Base-by-base conservation (phyloP, 2,113 vertebrate species). In the Amblyopsis rosae region DNA sequence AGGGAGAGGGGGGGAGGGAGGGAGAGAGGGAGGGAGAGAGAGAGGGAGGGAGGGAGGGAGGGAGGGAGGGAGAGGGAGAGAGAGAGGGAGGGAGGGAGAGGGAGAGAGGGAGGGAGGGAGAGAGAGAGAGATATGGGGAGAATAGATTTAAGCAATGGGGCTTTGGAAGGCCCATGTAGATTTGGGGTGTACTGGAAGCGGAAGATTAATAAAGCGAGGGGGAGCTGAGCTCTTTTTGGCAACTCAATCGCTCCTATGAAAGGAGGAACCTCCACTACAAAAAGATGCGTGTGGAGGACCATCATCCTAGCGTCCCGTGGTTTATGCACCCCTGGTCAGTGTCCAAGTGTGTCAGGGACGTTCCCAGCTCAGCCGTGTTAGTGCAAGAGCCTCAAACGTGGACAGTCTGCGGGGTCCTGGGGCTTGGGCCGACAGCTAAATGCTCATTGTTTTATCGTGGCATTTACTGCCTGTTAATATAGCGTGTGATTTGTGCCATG, bases 141-240 rank as follows among this genome's bases (percentile, higher is more conserved):
- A 15, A 3, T 0, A n/a, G 50, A n/a, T 13, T 3, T 6, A 16
- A 32, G 63, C 3, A 26, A 6, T 1, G 17, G 17, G 3, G 70
- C 76, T 76, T 65, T 41, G 51, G 68, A 33, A 65, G 62, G 69
- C 59, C 63, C 64, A 69, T 53, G 79, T 75, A 75, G 74, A 81
- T 81, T 57, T 72, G 62, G 59, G 15, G 51, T 16, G 3, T 19
- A 69, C 75, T 41, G 26, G 33, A 26, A 26, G 66, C 46, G 76
- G 69, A 77, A 47, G 75, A 65, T 53, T 78, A 77, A 77, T 76
- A 76, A 67, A 66, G 58, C 47, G 7, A 46, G 12, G 12, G 41
- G 26, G 41, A 3, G 72, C 33, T 75, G 48, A 33, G 16, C 26
- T 33, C 6, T 74, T 50, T 84, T 79, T 72, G 67, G 76, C 73